A percentile compares a stretch with the other conserved stretches of the same genome.
These are phyloP conservation scores for Dryadula phaetusa DNA, from an alignment of 2,888 invertebrate genomes.

Conservation along the genomic window DNA sequence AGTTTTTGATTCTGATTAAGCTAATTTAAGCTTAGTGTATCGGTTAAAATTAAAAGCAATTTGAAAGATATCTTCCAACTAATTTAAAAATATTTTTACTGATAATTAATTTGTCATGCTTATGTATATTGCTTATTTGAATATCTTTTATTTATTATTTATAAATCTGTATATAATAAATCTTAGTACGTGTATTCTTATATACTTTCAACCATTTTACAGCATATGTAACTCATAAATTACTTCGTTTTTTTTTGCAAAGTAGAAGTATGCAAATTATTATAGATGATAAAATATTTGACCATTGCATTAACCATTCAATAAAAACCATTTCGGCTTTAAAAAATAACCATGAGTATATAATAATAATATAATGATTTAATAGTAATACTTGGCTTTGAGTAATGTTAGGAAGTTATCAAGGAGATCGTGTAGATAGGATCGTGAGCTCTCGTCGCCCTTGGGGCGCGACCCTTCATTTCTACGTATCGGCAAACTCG, in stretches of 20 bases:
- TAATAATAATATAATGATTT: constrained; percentile 26
- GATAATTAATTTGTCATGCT: too few species aligned
- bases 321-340: too few species aligned
- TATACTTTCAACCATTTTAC: too few species aligned
- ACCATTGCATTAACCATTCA: too few species aligned
- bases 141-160: too few species aligned
- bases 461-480: constrained; percentile 55
- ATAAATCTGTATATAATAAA: too few species aligned
- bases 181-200: too few species aligned
- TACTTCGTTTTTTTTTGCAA: too few species aligned
- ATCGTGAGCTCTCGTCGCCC: constrained; percentile 62
- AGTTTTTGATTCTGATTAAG: constrained; percentile 29
- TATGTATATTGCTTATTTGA: too few species aligned
- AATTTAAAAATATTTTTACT: too few species aligned
- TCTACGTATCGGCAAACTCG: constrained; percentile 36
- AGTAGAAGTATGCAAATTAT: constrained; percentile 19
- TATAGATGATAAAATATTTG: too few species aligned
- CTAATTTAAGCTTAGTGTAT: background rate
- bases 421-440: constrained; percentile 56
- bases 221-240: too few species aligned
- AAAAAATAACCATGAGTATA: constrained; percentile 36
- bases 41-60: background rate
- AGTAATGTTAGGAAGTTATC: constrained; percentile 61
- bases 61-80: background rate
- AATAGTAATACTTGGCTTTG: constrained; percentile 43